A percentile compares a stretch with the other conserved stretches of the same genome.
Evolutionary conservation across 2,797 vertebrate genomes (phyloP).

Genomic region (Astyanax mexicanus): DNA sequence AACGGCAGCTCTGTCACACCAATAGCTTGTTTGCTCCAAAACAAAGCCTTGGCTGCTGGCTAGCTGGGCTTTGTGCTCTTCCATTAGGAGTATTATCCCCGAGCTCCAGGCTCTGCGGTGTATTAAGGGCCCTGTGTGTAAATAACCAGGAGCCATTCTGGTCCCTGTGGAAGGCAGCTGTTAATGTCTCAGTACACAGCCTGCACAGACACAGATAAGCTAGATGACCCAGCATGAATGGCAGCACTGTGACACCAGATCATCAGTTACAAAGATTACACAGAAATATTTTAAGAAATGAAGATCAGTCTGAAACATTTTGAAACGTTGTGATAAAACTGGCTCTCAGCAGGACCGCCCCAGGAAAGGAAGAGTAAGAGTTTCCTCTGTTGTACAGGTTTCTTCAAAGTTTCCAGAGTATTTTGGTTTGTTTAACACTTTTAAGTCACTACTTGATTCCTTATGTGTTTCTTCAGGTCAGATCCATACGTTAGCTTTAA

Average conservation of each 20-base stretch:
- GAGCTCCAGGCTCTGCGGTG: slow-evolving; percentile 46
- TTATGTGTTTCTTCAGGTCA: too few species aligned
- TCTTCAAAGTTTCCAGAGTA: too few species aligned
- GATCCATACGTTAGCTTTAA: too few species aligned
- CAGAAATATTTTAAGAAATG: too few species aligned
- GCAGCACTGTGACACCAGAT: slow-evolving; percentile 15
- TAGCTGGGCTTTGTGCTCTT: slow-evolving; percentile 68
- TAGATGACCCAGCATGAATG: slow-evolving; percentile 10
- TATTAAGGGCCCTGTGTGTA: slow-evolving; percentile 62
- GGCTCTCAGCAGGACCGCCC: too few species aligned
- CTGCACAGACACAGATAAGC: slow-evolving; percentile 78
- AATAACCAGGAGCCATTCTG: slow-evolving; percentile 65
- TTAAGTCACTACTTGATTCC: too few species aligned
- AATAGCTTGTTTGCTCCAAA: slow-evolving; percentile 27
- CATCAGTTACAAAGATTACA: neutral
- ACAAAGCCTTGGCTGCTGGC: slow-evolving; percentile 51
- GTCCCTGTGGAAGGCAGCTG: slow-evolving; percentile 36
- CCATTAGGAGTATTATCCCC: slow-evolving; percentile 61
- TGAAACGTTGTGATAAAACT: too few species aligned
- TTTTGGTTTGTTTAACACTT: too few species aligned
- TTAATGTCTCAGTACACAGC: slow-evolving; percentile 56
- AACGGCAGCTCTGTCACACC: slow-evolving; percentile 52
- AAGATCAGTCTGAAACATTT: too few species aligned
- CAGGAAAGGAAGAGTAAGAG: too few species aligned
- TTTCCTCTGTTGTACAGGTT: too few species aligned